Evolutionary conservation across 2,797 vertebrate genomes (phyloP).

Genomic region (Sebastes ruberrimus): DNA sequence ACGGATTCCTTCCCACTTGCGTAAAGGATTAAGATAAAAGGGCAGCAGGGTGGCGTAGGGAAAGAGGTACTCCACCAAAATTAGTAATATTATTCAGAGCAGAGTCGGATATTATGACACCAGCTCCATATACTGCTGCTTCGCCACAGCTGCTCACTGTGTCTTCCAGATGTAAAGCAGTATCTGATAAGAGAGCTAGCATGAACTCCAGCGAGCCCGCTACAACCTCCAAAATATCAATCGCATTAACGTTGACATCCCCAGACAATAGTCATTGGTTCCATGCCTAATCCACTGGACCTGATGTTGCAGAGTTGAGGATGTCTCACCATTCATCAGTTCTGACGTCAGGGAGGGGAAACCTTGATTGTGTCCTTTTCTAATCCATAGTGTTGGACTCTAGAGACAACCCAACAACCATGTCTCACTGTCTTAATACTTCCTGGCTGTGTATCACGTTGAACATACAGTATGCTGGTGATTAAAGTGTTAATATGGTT

Average conservation of each 20-base stretch:
- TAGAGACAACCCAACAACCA: not conserved
- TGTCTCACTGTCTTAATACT: not conserved
- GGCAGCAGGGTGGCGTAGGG: not conserved
- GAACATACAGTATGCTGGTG: not conserved
- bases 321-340: not conserved
- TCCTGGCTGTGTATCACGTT: not conserved
- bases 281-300: not conserved
- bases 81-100: conserved; percentile 3
- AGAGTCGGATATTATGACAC: not conserved
- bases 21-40: conserved; percentile 41
- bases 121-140: not conserved
- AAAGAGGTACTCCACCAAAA: not conserved
- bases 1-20: conserved; percentile 4
- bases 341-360: too few relatives aligned
- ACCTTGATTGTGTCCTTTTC: too few relatives aligned
- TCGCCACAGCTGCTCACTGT: not conserved
- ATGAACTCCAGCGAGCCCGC: not conserved
- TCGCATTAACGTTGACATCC: too few relatives aligned
- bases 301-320: not conserved
- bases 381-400: too few relatives aligned
- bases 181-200: not conserved
- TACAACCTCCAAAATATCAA: too few relatives aligned
- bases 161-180: not conserved
- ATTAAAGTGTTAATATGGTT: not conserved
- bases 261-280: not conserved